A percentile compares a stretch with the other conserved stretches of the same genome.
Conservation (phyloP, 2,888 invertebrate genomes). For the Drosophila barbarae region DNA sequence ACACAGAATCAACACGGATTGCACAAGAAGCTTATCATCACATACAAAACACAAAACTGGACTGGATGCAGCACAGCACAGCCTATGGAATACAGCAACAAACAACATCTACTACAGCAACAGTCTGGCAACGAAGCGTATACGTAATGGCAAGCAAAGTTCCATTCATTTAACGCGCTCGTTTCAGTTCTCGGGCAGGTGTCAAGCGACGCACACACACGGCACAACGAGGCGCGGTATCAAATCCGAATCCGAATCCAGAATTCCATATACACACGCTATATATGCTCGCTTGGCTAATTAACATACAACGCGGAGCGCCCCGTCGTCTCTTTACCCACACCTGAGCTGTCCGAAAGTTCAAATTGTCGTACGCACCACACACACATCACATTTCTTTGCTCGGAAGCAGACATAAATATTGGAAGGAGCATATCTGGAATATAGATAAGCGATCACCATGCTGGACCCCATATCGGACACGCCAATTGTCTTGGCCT, state of each 20-base stretch:
- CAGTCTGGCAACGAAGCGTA: constrained; percentile 40
- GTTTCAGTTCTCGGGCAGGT: constrained; percentile 65
- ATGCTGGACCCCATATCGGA: constrained; percentile 77
- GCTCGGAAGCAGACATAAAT: constrained; percentile 3
- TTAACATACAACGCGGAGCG: constrained; percentile 57
- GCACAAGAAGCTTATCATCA: constrained; percentile 38
- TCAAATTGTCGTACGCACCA: background rate
- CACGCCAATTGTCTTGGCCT: constrained; percentile 77
- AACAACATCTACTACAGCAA: constrained; percentile 15
- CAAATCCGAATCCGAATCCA: constrained; percentile 26
- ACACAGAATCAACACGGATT: constrained; percentile 22
- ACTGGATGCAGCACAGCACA: background rate
- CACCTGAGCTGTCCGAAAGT: constrained; percentile 29
- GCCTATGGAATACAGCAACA: constrained; percentile 9
- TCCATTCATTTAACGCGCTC: constrained; percentile 46
- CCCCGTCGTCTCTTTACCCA: constrained; percentile 15
- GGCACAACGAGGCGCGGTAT: constrained; percentile 24
- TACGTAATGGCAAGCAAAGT: constrained; percentile 46
- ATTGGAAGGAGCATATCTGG: constrained; percentile 2
- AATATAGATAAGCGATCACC: constrained; percentile 7
- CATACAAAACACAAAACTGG: constrained; percentile 10
- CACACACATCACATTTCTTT: constrained; percentile 14
- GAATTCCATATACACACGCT: constrained; percentile 35
- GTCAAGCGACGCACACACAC: constrained; percentile 64
- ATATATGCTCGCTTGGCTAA: constrained; percentile 48